phyloP scores from a whole-genome alignment of 2,113 vertebrate species.

The Bettongia penicillata region DNA sequence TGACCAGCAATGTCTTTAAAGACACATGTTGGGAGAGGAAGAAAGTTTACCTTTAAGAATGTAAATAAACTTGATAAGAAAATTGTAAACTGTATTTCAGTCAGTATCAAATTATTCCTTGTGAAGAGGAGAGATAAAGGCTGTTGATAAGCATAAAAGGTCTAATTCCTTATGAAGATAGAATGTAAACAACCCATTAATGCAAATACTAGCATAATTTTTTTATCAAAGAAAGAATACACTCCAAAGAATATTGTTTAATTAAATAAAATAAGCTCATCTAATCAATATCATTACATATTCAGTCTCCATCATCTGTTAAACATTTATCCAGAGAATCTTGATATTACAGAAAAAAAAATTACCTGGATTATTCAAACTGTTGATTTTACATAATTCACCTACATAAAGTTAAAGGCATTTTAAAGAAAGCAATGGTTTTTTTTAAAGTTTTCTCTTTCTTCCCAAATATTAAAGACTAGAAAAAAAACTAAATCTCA shows the following conservation, averaged over 20 bases:
- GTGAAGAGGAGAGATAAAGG: constrained; percentile 34
- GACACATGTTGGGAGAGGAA: neutral
- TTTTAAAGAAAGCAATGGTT: constrained; percentile 15
- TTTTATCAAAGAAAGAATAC: constrained; percentile 8
- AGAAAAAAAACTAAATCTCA: neutral
- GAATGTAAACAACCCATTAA: constrained; percentile 33
- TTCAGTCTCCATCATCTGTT: constrained; percentile 56
- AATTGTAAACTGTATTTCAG: constrained; percentile 55
- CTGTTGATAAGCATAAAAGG: constrained; percentile 22
- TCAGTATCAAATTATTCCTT: constrained; percentile 32
- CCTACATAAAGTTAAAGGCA: constrained; percentile 41
- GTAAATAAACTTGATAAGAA: constrained; percentile 46
- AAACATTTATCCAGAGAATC: constrained; percentile 54
- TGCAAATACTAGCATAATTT: neutral
- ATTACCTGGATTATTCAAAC: constrained; percentile 18
- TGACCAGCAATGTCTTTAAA: constrained; percentile 20
- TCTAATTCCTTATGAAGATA: constrained; percentile 27
- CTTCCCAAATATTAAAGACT: constrained; percentile 6
- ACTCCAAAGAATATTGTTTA: constrained; percentile 56
- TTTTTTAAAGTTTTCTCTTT: constrained; percentile 18
- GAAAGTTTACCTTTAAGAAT: constrained; percentile 13
- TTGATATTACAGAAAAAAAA: constrained; percentile 46
- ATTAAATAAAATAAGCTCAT: constrained; percentile 41
- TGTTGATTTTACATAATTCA: constrained; percentile 41
- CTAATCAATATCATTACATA: constrained; percentile 59